Base-by-base conservation (phyloP, 2,888 invertebrate genomes). In the Desoria tigrina region DNA sequence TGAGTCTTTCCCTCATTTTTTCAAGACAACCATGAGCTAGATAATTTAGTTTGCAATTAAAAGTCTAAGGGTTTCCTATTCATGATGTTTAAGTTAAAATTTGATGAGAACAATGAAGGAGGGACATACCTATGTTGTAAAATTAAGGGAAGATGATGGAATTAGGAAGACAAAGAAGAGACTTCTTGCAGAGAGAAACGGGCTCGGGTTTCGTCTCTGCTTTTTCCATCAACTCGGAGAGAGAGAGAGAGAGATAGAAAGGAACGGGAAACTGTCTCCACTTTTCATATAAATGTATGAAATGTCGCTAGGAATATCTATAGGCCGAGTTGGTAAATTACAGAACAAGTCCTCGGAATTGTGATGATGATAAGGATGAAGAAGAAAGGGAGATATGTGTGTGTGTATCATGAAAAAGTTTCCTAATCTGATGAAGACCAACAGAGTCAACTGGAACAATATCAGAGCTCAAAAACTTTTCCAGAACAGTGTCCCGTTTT, bases 391-490 rank as follows among this genome's bases (percentile, higher is more conserved):
- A 63, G 49, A 42, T 27, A 45, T 16, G 39, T 49, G 37, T 57
- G 56, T 57, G 42, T 58, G 58, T 42, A n/a, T 42, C 58, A 58
- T 58, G 58, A 58, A 58, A 58, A 58, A 58, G 58, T 58, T 58
- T 45, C 51, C 58, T 58, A 58, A 58, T 58, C 58, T 58, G 58
- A 58, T 58, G 58, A 58, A 58, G 58, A 58, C 58, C 58, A 58
- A 58, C 58, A 58, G 58, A 58, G 58, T 58, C 58, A 58, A 58
- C 58, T 58, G 58, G 65, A 67, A 70, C 65, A 68, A 63, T 65
- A 61, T 63, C 68, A 65, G 60, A 65, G 65, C 65, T 62, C 68
- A 62, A 62, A 64, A 62, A 65, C 61, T 64, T 67, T 63, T 67
- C 57, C n/a, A n/a, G 63, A 65, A 61, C 57, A 61, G 61, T 55